Conservation (phyloP, 1,140 invertebrate species). For the Pomphorhynchus laevis region DNA sequence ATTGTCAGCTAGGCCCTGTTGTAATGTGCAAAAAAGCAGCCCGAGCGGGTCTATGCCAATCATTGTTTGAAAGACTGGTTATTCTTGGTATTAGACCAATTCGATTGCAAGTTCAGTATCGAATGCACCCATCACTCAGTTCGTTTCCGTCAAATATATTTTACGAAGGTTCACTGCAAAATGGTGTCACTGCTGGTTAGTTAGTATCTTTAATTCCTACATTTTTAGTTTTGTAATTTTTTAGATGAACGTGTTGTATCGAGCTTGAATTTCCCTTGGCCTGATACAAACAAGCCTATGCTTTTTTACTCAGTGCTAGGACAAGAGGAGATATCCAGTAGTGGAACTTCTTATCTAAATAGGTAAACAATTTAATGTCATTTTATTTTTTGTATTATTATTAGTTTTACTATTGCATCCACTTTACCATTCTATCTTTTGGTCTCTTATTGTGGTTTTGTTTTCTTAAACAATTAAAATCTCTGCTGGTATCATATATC, state of each 20-base stretch:
- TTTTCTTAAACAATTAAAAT: no score
- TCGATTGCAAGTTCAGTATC: conserved; percentile 52
- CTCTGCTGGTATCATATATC: no score
- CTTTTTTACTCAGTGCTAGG: conserved; percentile 88
- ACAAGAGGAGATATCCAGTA: conserved; percentile 86
- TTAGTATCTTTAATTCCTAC: neutral
- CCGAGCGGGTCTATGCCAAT: conserved; percentile 69
- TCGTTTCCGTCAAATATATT: conserved; percentile 96
- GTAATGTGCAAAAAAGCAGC: conserved; percentile 99
- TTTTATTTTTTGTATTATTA: neutral
- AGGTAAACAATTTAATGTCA: conserved; percentile 13
- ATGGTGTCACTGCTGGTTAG: conserved; percentile 56
- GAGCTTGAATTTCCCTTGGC: conserved; percentile 89
- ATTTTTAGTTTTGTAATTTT: neutral
- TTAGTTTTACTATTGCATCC: neutral
- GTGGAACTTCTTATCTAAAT: conserved; percentile 87
- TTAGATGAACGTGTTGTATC: conserved; percentile 44
- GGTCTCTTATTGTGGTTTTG: neutral
- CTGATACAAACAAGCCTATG: conserved; percentile 70
- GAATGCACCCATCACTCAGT: conserved; percentile 74
- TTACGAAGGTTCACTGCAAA: conserved; percentile 87
- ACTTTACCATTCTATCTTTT: neutral
- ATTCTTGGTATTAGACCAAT: conserved; percentile 73
- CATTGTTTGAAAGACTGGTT: conserved; percentile 75
- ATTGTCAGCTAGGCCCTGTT: conserved; percentile 84